Percentiles rank a stretch among this genome's conserved stretches.
phyloP scores from a whole-genome alignment of 2,888 invertebrate genomes.

The Stratiomys singularior region DNA sequence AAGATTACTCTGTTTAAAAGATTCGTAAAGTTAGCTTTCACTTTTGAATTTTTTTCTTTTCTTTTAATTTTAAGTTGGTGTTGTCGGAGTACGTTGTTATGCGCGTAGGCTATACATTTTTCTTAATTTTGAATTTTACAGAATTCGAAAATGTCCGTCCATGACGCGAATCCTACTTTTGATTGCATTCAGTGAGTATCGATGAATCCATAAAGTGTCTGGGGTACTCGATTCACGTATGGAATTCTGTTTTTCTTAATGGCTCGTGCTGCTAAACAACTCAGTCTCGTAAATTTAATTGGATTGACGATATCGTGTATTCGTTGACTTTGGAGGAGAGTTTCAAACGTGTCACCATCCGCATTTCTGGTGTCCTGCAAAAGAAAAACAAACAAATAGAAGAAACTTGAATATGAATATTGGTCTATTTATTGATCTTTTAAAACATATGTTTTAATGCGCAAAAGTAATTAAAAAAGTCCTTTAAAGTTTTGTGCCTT shows the following conservation, averaged over 20 bases:
- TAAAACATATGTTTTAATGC: too few species aligned
- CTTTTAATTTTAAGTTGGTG: too few species aligned
- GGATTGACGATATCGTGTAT: constrained; percentile 78
- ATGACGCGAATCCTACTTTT: background rate
- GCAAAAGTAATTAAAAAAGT: too few species aligned
- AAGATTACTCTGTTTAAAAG: too few species aligned
- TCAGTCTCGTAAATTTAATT: constrained; percentile 80
- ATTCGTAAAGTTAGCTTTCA: too few species aligned
- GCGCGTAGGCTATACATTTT: too few species aligned
- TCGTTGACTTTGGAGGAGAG: constrained; percentile 73
- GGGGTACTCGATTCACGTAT: constrained; percentile 70
- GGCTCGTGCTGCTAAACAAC: constrained; percentile 86
- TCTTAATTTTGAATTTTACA: too few species aligned
- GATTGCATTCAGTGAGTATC: constrained; percentile 59
- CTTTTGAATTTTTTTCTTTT: too few species aligned
- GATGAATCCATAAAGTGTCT: constrained; percentile 67
- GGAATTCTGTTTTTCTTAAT: constrained; percentile 78
- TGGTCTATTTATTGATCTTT: too few species aligned
- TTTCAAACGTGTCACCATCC: constrained; percentile 79
- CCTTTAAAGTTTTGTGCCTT: too few species aligned
- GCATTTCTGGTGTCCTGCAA: constrained; percentile 73
- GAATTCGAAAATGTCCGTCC: background rate
- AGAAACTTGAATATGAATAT: too few species aligned
- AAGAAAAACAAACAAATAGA: background rate
- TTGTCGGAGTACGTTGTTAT: too few species aligned